These are phyloP conservation scores for Hirtodrosophila confusa DNA, from an alignment of 2,888 invertebrate genomes.

Conservation along the genomic window DNA sequence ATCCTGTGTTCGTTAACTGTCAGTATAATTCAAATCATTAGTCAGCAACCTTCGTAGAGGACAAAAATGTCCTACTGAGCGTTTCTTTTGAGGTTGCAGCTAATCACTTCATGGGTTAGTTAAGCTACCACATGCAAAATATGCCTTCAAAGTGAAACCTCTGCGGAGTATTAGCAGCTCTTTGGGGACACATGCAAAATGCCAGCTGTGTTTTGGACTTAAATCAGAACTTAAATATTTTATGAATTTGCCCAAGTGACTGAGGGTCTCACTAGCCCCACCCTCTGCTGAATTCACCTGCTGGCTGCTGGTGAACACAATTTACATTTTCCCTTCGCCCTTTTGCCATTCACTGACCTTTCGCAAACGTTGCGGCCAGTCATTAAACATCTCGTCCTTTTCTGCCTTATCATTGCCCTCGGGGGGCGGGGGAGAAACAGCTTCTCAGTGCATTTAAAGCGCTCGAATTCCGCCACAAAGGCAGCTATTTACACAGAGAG, in stretches of 20 bases:
- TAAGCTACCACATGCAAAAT: slow-evolving; percentile 13
- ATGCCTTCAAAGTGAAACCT: slow-evolving; percentile 12
- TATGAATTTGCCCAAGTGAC: slow-evolving; percentile 32
- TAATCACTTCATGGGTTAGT: slow-evolving; percentile 20
- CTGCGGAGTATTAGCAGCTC: slow-evolving; percentile 45
- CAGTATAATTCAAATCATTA: too few species aligned
- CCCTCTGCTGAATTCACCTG: slow-evolving; percentile 9
- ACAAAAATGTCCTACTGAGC: too few species aligned
- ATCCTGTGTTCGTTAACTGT: too few species aligned
- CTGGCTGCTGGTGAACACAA: slow-evolving; percentile 35
- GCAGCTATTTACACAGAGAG: not conserved
- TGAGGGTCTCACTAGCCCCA: slow-evolving; percentile 4
- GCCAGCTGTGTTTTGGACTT: slow-evolving; percentile 45
- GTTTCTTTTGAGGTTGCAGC: not conserved
- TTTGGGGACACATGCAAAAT: slow-evolving; percentile 41
- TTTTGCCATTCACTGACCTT: slow-evolving; percentile 54
- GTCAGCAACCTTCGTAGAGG: too few species aligned
- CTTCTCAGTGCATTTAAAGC: slow-evolving; percentile 4
- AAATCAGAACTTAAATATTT: slow-evolving; percentile 74
- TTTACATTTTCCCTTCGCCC: slow-evolving; percentile 49
- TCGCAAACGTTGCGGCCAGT: slow-evolving; percentile 52
- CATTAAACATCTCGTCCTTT: slow-evolving; percentile 48
- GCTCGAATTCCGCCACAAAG: slow-evolving; percentile 7
- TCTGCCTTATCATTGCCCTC: slow-evolving; percentile 32
- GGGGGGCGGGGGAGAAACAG: not conserved